Base-by-base conservation (phyloP, 2,888 invertebrate species). In the Lithophane leautieri region DNA sequence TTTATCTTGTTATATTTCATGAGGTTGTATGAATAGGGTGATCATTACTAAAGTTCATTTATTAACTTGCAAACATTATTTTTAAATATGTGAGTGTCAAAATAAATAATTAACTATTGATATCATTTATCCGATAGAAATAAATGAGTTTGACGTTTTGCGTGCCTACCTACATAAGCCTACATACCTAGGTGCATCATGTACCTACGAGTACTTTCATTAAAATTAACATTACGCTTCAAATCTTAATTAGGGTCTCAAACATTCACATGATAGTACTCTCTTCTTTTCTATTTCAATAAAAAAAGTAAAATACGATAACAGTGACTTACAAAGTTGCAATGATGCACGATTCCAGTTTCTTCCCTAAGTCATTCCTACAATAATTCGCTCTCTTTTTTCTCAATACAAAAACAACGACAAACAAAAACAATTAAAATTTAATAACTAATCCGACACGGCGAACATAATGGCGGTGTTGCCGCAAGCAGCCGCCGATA, bases 401-500 rank as follows among this genome's bases (percentile, higher is more conserved):
- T 28, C 14, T 50, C 3, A 47, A 47, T 2, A 65, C 14, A 58
- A 40, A 58, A 34, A 71, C 40, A 25, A 16, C 16, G 8, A 25
- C 19, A 62, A 60, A 68, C 40, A 44, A 61, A 72, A 67, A 65
- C 69, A 61, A 72, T 75, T 71, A 54, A 73, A 80, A 79, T 81
- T 67, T 75, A 76, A 83, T 79, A 81, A 71, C 77, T 79, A 82
- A 76, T 78, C 61, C 56, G 14, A 47, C 58, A n/a, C 71, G 50
- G 75, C 79, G 73, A 81, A 84, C 66, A 78, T 78, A 78, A 76
- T 81, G 52, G 62, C 67, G 71, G 50, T 80, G 73, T 80, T 22
- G 79, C 78, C 81, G 70, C 89, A 84, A 81, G 79, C 86, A 83
- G 82, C 82, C 82, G 68, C 67, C 85, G 76, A 82, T 89, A 89